These are phyloP conservation scores for Leptinotarsa juncta DNA, from an alignment of 2,888 invertebrate genomes.

Conservation along the genomic window DNA sequence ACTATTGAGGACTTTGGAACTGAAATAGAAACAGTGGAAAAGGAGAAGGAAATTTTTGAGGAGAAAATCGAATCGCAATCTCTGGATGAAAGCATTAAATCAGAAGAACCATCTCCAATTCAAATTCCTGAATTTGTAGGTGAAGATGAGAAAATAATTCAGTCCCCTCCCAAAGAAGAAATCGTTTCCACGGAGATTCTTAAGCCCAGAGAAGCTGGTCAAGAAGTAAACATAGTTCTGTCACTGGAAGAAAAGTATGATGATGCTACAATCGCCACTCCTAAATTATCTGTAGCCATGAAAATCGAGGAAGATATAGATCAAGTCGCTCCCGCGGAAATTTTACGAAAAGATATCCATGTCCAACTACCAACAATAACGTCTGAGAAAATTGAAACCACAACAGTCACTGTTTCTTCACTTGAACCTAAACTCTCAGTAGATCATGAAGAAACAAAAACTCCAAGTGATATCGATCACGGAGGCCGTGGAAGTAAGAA, in stretches of 20 bases:
- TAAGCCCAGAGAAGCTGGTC: slow-evolving; percentile 54
- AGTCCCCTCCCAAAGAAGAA: not conserved
- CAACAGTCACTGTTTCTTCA: slow-evolving; percentile 50
- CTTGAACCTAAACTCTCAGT: slow-evolving; percentile 59
- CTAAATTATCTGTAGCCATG: slow-evolving; percentile 58
- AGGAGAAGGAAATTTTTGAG: not conserved
- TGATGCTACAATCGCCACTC: slow-evolving; percentile 59
- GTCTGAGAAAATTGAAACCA: slow-evolving; percentile 44
- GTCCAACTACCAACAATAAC: slow-evolving; percentile 56
- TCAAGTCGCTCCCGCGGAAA: slow-evolving; percentile 53
- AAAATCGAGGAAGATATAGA: slow-evolving; percentile 55
- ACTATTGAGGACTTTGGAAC: slow-evolving; percentile 2
- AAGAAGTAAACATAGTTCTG: slow-evolving; percentile 60
- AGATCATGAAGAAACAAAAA: slow-evolving; percentile 59
- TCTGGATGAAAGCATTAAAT: not conserved
- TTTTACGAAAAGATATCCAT: slow-evolving; percentile 59
- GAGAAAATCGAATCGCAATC: slow-evolving; percentile 4
- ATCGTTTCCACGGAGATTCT: not conserved
- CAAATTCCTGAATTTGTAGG: not conserved
- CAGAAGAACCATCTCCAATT: not conserved
- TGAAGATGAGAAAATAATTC: not conserved
- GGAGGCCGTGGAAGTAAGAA: slow-evolving; percentile 72
- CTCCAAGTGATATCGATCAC: slow-evolving; percentile 65
- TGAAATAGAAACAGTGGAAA: not conserved
- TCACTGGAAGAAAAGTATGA: slow-evolving; percentile 66